Conservation (phyloP, 2,797 vertebrate species). For the Acipenser transmontanus region DNA sequence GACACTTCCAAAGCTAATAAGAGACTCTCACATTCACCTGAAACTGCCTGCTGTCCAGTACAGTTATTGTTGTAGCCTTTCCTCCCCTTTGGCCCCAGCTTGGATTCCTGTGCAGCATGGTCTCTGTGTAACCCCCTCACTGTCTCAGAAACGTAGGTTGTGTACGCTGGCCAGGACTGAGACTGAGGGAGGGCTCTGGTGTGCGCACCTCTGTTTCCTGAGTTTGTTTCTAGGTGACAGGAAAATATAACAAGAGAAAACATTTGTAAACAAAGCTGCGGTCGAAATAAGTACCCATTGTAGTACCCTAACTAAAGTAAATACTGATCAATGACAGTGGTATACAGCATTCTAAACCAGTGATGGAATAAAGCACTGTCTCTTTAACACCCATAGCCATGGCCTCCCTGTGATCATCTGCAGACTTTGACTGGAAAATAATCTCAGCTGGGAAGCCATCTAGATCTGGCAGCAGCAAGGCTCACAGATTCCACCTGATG, state of each 20-base stretch:
- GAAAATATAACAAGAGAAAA: background rate
- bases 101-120: conserved; percentile 1
- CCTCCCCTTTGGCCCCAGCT: background rate
- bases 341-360: no score
- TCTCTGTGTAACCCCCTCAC: conserved; percentile 10
- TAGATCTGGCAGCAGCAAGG: background rate
- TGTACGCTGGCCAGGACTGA: conserved; percentile 6
- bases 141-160: conserved; percentile 21
- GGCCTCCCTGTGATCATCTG: no score
- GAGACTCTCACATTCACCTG: background rate
- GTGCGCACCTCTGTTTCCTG: background rate
- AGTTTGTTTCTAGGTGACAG: background rate
- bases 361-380: no score
- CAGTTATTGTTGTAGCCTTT: background rate
- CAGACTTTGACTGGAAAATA: no score
- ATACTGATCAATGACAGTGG: no score
- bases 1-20: background rate
- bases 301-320: no score
- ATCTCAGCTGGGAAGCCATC: background rate
- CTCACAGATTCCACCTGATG: background rate
- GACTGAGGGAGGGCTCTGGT: background rate
- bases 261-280: no score
- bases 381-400: no score
- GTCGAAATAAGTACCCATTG: no score
- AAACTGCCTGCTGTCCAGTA: background rate